Percentiles rank a stretch among this genome's conserved stretches.
Evolutionary conservation across 1,140 invertebrate genomes (phyloP).

Genomic region (Hycleus cichorii): DNA sequence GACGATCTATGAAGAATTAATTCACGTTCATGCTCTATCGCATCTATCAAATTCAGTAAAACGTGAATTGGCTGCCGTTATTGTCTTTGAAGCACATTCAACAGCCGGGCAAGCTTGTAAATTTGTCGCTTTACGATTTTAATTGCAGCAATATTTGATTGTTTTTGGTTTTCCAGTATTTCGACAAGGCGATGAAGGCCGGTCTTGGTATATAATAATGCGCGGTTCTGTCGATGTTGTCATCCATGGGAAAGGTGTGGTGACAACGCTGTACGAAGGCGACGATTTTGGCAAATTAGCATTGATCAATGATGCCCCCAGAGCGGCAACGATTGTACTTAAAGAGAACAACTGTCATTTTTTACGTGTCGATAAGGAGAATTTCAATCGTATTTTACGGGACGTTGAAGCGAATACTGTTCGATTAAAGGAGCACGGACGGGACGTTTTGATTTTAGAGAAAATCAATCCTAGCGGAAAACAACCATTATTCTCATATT

Average conservation of each 20-base stretch:
- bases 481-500: constrained; percentile 48
- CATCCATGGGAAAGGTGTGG: constrained; percentile 79
- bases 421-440: constrained; percentile 76
- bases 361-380: constrained; percentile 78
- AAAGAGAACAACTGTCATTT: constrained; percentile 81
- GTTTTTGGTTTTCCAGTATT: constrained; percentile 56
- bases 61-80: constrained; percentile 69
- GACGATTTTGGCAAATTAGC: constrained; percentile 88
- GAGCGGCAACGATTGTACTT: constrained; percentile 78
- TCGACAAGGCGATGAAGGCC: constrained; percentile 83
- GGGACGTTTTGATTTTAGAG: constrained; percentile 78
- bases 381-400: constrained; percentile 76
- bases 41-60: constrained; percentile 80
- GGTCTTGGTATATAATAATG: constrained; percentile 82
- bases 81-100: constrained; percentile 78
- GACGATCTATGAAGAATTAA: constrained; percentile 76
- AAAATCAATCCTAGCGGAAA: constrained; percentile 53
- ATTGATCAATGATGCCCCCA: constrained; percentile 79
- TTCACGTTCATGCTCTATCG: constrained; percentile 74
- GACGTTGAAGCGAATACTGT: constrained; percentile 88
- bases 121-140: constrained; percentile 37
- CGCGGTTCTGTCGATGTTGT: constrained; percentile 80
- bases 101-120: constrained; percentile 70
- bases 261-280: constrained; percentile 74
- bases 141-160: neutral